phyloP scores from a whole-genome alignment of 2,888 invertebrate genomes.

The Dascillus cervinus region DNA sequence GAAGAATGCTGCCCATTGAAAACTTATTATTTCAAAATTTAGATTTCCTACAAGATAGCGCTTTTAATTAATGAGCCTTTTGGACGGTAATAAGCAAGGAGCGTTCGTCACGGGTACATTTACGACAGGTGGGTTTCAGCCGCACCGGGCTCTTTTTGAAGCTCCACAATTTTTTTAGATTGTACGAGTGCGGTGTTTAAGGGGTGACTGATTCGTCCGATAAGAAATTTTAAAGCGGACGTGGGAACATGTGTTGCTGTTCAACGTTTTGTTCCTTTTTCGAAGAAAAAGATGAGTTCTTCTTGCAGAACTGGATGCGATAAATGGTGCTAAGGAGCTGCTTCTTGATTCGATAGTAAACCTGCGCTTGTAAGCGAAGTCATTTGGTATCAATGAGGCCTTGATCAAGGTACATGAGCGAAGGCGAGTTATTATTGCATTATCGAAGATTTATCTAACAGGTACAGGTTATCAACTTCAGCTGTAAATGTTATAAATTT shows the following conservation, averaged over 20 bases:
- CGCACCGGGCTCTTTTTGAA: conserved; percentile 23
- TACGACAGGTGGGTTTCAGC: conserved; percentile 24
- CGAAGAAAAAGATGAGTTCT: conserved; percentile 4
- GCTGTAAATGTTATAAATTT: background rate
- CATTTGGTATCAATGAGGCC: conserved; percentile 23
- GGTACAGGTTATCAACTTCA: conserved; percentile 6
- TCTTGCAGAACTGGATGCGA: too few relatives aligned
- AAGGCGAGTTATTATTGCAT: conserved; percentile 21
- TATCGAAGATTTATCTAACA: conserved; percentile 20
- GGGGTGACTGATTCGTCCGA: conserved; percentile 21
- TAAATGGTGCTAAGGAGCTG: too few relatives aligned
- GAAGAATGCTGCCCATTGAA: conserved; percentile 1
- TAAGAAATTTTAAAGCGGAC: conserved; percentile 13
- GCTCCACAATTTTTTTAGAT: conserved; percentile 21
- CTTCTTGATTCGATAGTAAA: too few relatives aligned
- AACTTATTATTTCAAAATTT: conserved; percentile 23
- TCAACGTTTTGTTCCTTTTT: background rate
- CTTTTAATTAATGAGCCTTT: conserved; percentile 23
- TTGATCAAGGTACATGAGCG: conserved; percentile 24
- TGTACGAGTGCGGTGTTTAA: conserved; percentile 18
- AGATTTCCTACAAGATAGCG: conserved; percentile 20
- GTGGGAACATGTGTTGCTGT: conserved; percentile 12
- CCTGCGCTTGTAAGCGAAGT: conserved; percentile 1
- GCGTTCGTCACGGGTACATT: conserved; percentile 27
- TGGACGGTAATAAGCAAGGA: conserved; percentile 26